Conservation (phyloP, 1,140 invertebrate genomes). For the Hypothenemus hampei region DNA sequence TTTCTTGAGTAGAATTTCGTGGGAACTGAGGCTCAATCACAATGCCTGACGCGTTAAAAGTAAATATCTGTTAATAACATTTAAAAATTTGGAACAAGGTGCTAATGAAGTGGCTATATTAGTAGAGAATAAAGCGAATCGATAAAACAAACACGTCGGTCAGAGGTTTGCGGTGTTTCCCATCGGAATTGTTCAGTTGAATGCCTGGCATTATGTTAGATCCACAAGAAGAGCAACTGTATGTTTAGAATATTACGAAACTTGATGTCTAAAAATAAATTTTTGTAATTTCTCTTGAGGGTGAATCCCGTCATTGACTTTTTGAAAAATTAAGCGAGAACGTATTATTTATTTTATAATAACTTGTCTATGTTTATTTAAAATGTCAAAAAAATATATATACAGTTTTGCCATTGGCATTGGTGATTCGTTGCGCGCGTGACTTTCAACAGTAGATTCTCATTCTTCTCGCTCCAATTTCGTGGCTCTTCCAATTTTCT, state of each 20-base stretch:
- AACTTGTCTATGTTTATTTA: slow-evolving; percentile 25
- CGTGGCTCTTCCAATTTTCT: not conserved
- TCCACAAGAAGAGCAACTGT: too few relatives aligned
- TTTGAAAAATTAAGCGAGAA: too few relatives aligned
- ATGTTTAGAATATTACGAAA: too few relatives aligned
- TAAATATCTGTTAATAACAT: slow-evolving; percentile 17
- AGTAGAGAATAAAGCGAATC: slow-evolving; percentile 6
- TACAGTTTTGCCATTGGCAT: slow-evolving; percentile 15
- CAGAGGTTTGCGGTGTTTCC: slow-evolving; percentile 7
- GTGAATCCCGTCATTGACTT: too few relatives aligned
- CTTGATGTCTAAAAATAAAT: too few relatives aligned
- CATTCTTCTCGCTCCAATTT: slow-evolving; percentile 4
- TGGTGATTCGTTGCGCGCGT: slow-evolving; percentile 14
- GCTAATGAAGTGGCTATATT: slow-evolving; percentile 19
- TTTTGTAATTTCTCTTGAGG: too few relatives aligned
- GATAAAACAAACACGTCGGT: slow-evolving; percentile 17
- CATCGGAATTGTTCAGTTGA: slow-evolving; percentile 11
- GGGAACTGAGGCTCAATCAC: slow-evolving; percentile 6
- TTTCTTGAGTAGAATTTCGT: too few relatives aligned
- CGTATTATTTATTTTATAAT: slow-evolving; percentile 18
- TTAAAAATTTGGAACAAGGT: slow-evolving; percentile 27
- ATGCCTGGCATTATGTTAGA: not conserved
- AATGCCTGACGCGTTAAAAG: slow-evolving; percentile 13
- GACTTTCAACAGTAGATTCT: slow-evolving; percentile 8
- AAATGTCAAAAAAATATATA: slow-evolving; percentile 13